Conservation (phyloP, 1,140 invertebrate genomes). For the Limonius californicus region DNA sequence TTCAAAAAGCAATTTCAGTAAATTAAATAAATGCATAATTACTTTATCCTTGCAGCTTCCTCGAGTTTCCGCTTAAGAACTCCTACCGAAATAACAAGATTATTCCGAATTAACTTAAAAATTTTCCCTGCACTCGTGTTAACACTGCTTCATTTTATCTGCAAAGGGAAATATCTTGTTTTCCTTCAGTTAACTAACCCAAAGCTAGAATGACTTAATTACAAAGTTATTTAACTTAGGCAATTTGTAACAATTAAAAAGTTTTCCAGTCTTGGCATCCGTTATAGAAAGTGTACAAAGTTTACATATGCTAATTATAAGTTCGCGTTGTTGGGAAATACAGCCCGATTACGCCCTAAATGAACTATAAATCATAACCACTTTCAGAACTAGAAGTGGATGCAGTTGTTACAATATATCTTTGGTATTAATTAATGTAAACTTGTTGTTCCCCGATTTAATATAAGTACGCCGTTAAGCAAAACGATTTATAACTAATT, state of each 20-base stretch:
- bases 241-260: constrained; percentile 48
- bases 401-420: background rate
- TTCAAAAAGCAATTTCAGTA: too few species aligned
- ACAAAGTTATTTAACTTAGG: constrained; percentile 42
- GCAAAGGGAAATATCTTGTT: constrained; percentile 4
- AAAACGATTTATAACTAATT: too few species aligned
- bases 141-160: background rate
- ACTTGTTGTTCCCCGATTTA: background rate
- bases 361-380: constrained; percentile 29
- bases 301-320: constrained; percentile 47
- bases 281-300: constrained; percentile 38
- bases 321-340: constrained; percentile 41
- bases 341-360: constrained; percentile 41
- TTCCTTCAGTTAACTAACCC: constrained; percentile 22
- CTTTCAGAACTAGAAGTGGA: constrained; percentile 19
- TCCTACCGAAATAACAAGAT: too few species aligned
- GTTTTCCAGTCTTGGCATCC: constrained; percentile 36
- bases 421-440: background rate
- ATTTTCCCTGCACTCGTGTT: background rate
- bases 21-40: too few species aligned
- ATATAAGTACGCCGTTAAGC: background rate
- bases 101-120: background rate
- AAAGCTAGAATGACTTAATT: constrained; percentile 37
- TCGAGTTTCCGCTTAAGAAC: too few species aligned
- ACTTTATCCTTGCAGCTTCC: too few species aligned